A percentile compares a stretch with the other conserved stretches of the same genome.
Conservation (phyloP, 2,113 vertebrate species). For the Paraplagusia blochii region DNA sequence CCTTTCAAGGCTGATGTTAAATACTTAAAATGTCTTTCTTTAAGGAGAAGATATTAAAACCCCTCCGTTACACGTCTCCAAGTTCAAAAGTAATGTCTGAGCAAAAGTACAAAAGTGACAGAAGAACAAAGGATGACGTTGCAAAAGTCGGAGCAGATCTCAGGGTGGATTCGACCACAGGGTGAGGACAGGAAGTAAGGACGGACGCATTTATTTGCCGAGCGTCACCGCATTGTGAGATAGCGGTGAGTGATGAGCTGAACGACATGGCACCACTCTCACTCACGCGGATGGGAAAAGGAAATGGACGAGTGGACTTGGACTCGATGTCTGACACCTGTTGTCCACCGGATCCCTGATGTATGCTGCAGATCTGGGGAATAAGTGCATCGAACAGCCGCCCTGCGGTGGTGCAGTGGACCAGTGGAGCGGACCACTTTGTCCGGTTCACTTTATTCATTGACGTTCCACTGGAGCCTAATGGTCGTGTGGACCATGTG, state of each 20-base stretch:
- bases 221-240: no score
- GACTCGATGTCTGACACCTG: background rate
- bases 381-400: constrained; percentile 31
- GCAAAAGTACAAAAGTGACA: background rate
- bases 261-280: background rate
- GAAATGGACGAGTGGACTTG: constrained; percentile 3
- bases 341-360: constrained; percentile 28
- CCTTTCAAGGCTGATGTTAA: background rate
- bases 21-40: background rate
- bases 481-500: no score
- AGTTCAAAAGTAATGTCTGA: background rate
- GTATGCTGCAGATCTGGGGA: constrained; percentile 37
- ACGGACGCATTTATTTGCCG: no score
- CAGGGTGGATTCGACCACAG: no score
- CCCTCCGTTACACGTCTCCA: background rate
- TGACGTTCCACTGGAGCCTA: constrained; percentile 40
- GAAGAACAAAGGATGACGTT: no score
- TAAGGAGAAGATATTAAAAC: background rate
- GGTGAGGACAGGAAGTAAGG: no score
- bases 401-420: constrained; percentile 36
- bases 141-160: no score
- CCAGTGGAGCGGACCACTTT: constrained; percentile 20
- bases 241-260: background rate
- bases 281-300: background rate
- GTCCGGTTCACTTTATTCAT: constrained; percentile 50